Evolutionary conservation across 2,888 invertebrate species (phyloP), one percentile per base, ranked within the genome.

Genomic region (Thereva nobilitata): DNA sequence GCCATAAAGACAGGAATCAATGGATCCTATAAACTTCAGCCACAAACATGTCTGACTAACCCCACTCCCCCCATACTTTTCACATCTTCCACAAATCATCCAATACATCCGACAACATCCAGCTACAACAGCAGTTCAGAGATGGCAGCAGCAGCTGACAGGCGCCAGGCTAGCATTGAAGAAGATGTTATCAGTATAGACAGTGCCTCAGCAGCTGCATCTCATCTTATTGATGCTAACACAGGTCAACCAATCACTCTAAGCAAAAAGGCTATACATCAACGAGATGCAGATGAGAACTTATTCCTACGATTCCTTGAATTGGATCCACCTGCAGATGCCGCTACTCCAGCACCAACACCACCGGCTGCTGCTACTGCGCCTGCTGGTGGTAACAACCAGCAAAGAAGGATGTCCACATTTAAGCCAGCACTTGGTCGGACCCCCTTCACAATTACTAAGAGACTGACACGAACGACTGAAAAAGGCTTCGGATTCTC

Each of bases 361-460:
- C 9, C 56, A 50, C 5, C 54, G 42, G 4, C 59, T 34, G 83
- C 75, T 70, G 83, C 76, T 2, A 75, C 77, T 35, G 79, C 80
- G 67, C 72, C 81, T 54, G 79, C 79, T 2, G 23, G 23, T 23
- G 23, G 23, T 23, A 23, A 23, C 23, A 23, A 23, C 23, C 81
- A 55, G 79, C 79, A 72, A 71, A 49, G 74, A 70, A 1, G 70
- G 71, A 68, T 71, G 70, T 53, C 47, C 82, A 10, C 85, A 86
- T 57, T 83, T 68, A 83, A 82, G 52, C 73, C 72, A 4, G 12
- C 64, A 70, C 84, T 86, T 70, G 92, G 92, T 7, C 84, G 92
- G 67, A 93, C 93, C 1, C 93, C 93, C 0, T 93, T 93, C 76
- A 93, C 93, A 10, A 87, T 89, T 68, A 91, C 92, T 52, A 89